Evolutionary conservation across 1,140 invertebrate species (phyloP).

Genomic region (Lepidostoma basale): DNA sequence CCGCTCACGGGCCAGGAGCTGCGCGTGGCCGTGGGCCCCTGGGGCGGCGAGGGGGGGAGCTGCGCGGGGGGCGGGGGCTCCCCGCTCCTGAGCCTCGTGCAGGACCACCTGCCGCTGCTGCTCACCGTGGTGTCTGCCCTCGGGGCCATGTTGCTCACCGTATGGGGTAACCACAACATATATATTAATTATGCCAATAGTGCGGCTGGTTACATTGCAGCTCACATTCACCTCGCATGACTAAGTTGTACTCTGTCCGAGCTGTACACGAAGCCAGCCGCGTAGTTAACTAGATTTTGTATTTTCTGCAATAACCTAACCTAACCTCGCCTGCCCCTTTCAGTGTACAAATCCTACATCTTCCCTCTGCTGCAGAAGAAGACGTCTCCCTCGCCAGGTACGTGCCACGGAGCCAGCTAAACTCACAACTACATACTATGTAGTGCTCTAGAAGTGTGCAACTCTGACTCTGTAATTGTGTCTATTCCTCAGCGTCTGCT

Average conservation of each 20-base stretch:
- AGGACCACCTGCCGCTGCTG: conserved; percentile 20
- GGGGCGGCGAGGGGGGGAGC: neutral
- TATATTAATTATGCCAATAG: too few relatives aligned
- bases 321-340: neutral
- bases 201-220: too few relatives aligned
- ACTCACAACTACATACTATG: too few relatives aligned
- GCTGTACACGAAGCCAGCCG: neutral
- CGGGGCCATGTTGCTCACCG: neutral
- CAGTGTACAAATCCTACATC: conserved; percentile 6
- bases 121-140: conserved; percentile 6
- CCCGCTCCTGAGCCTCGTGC: conserved; percentile 21
- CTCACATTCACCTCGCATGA: too few relatives aligned
- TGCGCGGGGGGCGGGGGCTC: conserved; percentile 19
- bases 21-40: conserved; percentile 17
- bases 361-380: neutral
- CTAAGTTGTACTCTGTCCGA: too few relatives aligned
- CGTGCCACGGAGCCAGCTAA: too few relatives aligned
- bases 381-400: too few relatives aligned
- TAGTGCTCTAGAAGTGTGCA: too few relatives aligned
- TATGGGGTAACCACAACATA: conserved; percentile 18
- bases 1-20: conserved; percentile 35
- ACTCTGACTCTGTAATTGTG: too few relatives aligned
- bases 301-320: neutral
- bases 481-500: neutral
- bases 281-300: neutral